Base-by-base conservation (phyloP, 1,140 invertebrate species). In the Thereuonema tuberculata region DNA sequence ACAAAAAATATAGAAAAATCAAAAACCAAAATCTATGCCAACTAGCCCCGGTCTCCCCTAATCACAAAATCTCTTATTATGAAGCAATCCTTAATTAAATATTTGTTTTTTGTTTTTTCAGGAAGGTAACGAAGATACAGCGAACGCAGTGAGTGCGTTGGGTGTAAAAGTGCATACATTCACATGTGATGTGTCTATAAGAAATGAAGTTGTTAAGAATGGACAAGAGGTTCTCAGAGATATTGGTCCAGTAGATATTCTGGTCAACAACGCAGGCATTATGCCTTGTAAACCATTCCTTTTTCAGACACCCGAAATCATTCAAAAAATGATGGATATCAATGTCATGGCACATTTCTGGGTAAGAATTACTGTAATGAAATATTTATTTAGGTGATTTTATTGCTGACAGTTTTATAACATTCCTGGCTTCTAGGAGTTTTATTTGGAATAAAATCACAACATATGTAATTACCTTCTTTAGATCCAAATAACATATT, bases 231-330 rank as follows among this genome's bases (percentile, higher is more conserved):
- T 21, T 1, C 76, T 76, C 50, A 79, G 79, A 14, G 66, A 71
- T 23, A 64, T 74, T 37, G 82, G 82, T n/a, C 74, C 79, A 66
- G 72, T 85, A 3, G 81, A 79, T 29, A 82, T 91, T 61, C 71
- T 91, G 56, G 74, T 92, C 1, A 92, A 92, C 73, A 93, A 93
- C 75, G 90, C 90, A 1, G 90, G 88, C 17, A 87, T 93, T 55
- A 88, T 92, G 83, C 86, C 86, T 0, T 84, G 83, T 66, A 81
- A 84, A 65, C 74, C 81, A 0, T 78, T 93, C 9, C 63, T 84
- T 1, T 75, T 82, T 37, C 78, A 84, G 37, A 78, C 76, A 0
- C 76, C 80, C 28, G 76, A 81, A 31, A 82, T 87, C 66, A 84
- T 91, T 43, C 72, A 78, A 26, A 77, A 79, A 53, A 76, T 82